phyloP scores from a whole-genome alignment of 1,140 invertebrate species.

The Dryas iulia region DNA sequence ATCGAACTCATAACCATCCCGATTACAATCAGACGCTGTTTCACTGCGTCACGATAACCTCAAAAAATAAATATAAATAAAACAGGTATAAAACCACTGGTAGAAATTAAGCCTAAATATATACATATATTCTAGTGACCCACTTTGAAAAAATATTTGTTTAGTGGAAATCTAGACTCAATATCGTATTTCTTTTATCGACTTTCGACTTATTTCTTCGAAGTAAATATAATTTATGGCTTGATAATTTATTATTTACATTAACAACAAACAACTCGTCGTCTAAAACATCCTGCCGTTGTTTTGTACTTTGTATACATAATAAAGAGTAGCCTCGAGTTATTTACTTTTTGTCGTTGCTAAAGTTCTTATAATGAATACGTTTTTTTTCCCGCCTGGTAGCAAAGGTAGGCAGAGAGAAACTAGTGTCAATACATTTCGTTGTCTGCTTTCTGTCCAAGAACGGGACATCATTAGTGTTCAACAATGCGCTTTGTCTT shows the following conservation, averaged over 20 bases:
- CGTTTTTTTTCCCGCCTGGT: no score
- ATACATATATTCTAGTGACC: no score
- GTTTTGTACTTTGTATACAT: not conserved
- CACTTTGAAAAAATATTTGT: not conserved
- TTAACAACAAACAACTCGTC: not conserved
- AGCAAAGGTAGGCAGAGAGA: no score
- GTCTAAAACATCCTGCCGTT: not conserved
- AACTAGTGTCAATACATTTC: no score
- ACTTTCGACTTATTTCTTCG: not conserved
- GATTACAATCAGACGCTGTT: no score
- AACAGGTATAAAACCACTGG: not conserved
- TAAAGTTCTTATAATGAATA: no score
- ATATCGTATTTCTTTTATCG: not conserved
- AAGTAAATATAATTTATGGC: not conserved
- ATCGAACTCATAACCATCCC: no score
- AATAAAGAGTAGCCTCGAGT: not conserved
- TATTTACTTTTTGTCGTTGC: not conserved
- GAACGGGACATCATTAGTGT: no score
- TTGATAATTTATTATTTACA: not conserved
- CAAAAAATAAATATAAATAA: not conserved
- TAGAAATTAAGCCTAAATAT: not conserved
- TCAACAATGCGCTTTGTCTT: no score
- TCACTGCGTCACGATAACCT: no score
- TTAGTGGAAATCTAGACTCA: not conserved
- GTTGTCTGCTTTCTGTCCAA: no score